phyloP scores from a whole-genome alignment of 2,113 vertebrate species.

The Sminthopsis crassicaudata region DNA sequence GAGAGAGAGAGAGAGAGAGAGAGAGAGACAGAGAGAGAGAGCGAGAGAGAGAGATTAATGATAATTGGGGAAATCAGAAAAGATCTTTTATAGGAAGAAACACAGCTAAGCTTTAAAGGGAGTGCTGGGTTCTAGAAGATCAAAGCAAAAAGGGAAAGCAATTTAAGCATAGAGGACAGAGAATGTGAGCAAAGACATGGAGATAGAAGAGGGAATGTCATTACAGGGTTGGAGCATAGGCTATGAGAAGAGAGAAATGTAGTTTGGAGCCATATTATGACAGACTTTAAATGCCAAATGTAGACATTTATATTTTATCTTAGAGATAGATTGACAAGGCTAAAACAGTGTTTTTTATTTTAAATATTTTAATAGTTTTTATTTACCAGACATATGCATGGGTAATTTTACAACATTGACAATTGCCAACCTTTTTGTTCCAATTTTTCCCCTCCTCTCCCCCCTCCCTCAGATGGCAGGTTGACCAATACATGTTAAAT shows the following conservation, averaged over 20 bases:
- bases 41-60: no score
- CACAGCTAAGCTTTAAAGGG: background rate
- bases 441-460: no score
- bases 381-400: no score
- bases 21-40: no score
- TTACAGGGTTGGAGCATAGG: background rate
- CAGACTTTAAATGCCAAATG: background rate
- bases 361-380: no score
- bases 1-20: no score
- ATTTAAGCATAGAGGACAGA: background rate
- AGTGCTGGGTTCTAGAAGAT: background rate
- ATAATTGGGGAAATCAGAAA: background rate
- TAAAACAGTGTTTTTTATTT: background rate
- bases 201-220: background rate
- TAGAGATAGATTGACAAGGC: background rate
- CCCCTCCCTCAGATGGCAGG: no score
- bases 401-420: no score
- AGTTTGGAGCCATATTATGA: background rate
- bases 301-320: no score
- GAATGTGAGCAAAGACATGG: background rate
- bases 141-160: background rate
- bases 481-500: no score
- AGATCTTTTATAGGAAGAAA: background rate
- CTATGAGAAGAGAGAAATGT: background rate
- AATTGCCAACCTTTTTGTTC: no score